Evolutionary conservation across 2,113 vertebrate species (phyloP).

Genomic region (Macquaria ambigua): DNA sequence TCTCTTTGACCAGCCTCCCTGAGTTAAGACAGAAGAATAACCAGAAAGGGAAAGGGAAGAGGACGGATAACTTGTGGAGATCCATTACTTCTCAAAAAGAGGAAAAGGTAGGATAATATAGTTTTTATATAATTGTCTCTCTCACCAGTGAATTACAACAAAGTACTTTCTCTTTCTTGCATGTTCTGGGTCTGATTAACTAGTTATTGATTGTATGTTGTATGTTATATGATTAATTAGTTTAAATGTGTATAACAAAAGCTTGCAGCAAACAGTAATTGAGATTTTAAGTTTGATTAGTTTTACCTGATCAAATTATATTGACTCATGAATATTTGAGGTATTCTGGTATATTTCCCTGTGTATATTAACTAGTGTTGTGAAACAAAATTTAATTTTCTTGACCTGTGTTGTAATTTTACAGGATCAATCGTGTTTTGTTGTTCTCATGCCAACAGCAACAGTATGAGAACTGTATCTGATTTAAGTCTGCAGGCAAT

Average conservation of each 20-base stretch:
- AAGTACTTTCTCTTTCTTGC: neutral
- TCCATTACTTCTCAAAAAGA: slow-evolving; percentile 40
- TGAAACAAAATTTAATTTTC: neutral
- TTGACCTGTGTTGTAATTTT: neutral
- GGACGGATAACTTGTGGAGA: slow-evolving; percentile 37
- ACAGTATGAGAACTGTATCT: neutral
- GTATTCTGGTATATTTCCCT: neutral
- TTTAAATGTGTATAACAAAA: neutral
- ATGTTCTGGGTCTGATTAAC: neutral
- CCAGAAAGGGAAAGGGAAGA: slow-evolving; percentile 57
- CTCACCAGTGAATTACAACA: neutral
- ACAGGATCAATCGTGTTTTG: neutral
- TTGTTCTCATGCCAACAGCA: neutral
- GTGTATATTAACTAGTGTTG: neutral
- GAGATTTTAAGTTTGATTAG: neutral
- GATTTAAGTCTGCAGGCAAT: neutral
- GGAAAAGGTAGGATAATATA: slow-evolving; percentile 63
- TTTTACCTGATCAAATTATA: neutral
- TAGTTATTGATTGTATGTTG: too few relatives aligned
- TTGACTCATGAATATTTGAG: neutral
- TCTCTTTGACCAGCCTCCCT: slow-evolving; percentile 55
- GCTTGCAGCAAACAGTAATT: neutral
- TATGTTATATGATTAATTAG: too few relatives aligned
- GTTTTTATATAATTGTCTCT: neutral
- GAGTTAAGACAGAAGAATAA: slow-evolving; percentile 42